Percentiles rank a stretch among this genome's conserved stretches.
phyloP scores from a whole-genome alignment of 1,140 invertebrate species.

The Cryptotermes secundus region DNA sequence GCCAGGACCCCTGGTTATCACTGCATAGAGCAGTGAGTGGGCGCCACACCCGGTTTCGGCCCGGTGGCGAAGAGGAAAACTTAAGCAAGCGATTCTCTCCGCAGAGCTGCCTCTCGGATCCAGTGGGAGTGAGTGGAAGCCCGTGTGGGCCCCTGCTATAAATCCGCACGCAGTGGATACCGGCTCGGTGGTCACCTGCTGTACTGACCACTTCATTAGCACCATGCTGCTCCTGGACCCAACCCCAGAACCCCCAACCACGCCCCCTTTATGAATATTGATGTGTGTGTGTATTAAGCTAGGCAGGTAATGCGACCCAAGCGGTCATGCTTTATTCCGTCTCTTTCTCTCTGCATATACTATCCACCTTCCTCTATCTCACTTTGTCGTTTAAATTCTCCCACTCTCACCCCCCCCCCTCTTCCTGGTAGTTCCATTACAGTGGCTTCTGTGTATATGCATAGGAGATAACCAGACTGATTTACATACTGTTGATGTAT shows the following conservation, averaged over 20 bases:
- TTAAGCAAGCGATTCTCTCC: no score
- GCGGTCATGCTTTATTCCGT: not conserved
- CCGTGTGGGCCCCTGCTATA: not conserved
- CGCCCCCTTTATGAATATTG: slow-evolving; percentile 34
- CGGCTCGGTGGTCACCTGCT: not conserved
- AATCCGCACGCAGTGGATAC: not conserved
- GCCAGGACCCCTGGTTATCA: no score
- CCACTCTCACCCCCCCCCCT: not conserved
- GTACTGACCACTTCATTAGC: slow-evolving; percentile 33
- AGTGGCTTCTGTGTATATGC: slow-evolving; percentile 29
- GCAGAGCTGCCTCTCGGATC: no score
- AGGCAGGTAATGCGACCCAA: not conserved
- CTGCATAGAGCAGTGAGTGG: no score
- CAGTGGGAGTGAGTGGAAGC: not conserved
- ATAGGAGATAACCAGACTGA: slow-evolving; percentile 25
- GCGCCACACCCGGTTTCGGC: no score
- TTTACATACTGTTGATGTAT: slow-evolving; percentile 33
- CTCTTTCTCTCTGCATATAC: not conserved
- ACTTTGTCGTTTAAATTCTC: slow-evolving; percentile 17
- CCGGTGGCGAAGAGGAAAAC: no score
- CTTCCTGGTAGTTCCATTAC: slow-evolving; percentile 11
- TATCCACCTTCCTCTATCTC: not conserved
- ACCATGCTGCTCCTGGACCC: not conserved
- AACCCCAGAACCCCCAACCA: not conserved
- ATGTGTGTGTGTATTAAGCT: slow-evolving; percentile 25